phyloP scores from a whole-genome alignment of 2,113 vertebrate species.

The human region GRCh38 chr1:88078001-88078500 shows the following conservation, averaged over 20 bases:
- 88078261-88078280: not conserved
- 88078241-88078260: conserved; percentile 47
- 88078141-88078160: not conserved
- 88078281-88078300: conserved; percentile 31
- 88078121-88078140: not conserved
- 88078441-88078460: not conserved
- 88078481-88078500: not conserved
- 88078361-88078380: not conserved
- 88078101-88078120: not conserved
- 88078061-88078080: too few species aligned
- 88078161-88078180: not conserved
- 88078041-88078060: too few species aligned
- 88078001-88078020: too few species aligned
- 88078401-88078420: not conserved
- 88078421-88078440: not conserved
- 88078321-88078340: not conserved
- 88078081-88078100: too few species aligned
- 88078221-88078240: conserved; percentile 53
- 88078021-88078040: too few species aligned
- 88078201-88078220: conserved; percentile 42
- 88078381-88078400: not conserved
- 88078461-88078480: conserved; percentile 23
- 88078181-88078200: conserved; percentile 40
- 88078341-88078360: not conserved
- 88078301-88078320: not conserved